Evolutionary conservation across 2,113 vertebrate species (phyloP).

Genomic region (Podarcis raffonei): DNA sequence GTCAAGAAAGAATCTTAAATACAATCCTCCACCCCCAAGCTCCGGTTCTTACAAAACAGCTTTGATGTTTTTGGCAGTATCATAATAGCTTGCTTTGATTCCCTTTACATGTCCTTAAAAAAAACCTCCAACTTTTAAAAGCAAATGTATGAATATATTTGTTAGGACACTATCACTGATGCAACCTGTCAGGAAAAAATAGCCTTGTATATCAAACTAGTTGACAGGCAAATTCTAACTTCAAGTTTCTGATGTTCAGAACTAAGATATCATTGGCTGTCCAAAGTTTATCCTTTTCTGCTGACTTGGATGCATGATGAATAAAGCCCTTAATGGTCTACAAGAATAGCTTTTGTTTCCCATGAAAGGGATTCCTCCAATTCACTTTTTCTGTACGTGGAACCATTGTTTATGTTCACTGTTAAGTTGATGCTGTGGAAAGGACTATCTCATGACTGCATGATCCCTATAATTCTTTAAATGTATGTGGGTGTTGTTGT

Average conservation of each 20-base stretch:
- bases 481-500: background rate
- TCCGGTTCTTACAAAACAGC: background rate
- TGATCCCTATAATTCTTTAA: background rate
- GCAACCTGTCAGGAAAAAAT: background rate
- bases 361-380: constrained; percentile 1
- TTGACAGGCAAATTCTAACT: constrained; percentile 14
- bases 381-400: background rate
- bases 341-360: background rate
- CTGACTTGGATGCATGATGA: background rate
- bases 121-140: background rate
- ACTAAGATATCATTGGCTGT: background rate
- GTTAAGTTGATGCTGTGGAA: background rate
- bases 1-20: background rate
- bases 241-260: background rate
- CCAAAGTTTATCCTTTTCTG: background rate
- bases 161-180: background rate
- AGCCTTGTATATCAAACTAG: background rate
- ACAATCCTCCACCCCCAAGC: background rate
- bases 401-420: background rate
- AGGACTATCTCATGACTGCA: background rate
- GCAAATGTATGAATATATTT: background rate
- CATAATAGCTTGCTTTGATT: background rate
- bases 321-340: background rate
- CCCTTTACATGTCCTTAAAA: background rate
- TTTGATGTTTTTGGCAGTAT: background rate